These are phyloP conservation scores for Vombatus ursinus DNA, from an alignment of 2,113 vertebrate genomes.

Conservation along the genomic window DNA sequence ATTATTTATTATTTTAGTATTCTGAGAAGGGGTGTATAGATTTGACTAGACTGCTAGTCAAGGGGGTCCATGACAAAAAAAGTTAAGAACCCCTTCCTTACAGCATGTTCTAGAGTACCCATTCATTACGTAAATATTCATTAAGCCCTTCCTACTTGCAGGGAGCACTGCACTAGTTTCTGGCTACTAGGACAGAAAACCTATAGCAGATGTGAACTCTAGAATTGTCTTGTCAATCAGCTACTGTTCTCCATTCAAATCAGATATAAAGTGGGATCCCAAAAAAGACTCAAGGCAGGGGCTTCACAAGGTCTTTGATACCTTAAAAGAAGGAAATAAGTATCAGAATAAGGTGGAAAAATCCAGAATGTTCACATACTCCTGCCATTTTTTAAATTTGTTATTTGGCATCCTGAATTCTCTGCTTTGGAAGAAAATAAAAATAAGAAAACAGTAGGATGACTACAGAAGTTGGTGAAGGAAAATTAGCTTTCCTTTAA, in stretches of 20 bases:
- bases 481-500: slow-evolving; percentile 6
- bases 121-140: neutral
- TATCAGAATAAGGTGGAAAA: slow-evolving; percentile 11
- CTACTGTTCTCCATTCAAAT: slow-evolving; percentile 22
- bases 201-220: neutral
- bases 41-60: neutral
- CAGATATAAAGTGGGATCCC: slow-evolving; percentile 32
- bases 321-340: slow-evolving; percentile 48
- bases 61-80: neutral
- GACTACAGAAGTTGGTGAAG: neutral
- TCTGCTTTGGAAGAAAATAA: slow-evolving; percentile 6
- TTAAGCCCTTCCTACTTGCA: neutral
- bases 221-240: neutral
- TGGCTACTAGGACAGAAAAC: neutral
- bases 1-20: too few species aligned
- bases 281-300: slow-evolving; percentile 27
- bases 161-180: neutral
- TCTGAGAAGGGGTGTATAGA: neutral
- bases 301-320: slow-evolving; percentile 48
- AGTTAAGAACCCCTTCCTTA: neutral
- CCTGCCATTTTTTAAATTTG: slow-evolving; percentile 19
- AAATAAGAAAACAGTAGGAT: neutral
- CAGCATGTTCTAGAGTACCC: neutral
- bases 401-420: slow-evolving; percentile 31
- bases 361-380: neutral